These are phyloP conservation scores for Acrobasis suavella DNA, from an alignment of 2,888 invertebrate genomes.

Conservation along the genomic window DNA sequence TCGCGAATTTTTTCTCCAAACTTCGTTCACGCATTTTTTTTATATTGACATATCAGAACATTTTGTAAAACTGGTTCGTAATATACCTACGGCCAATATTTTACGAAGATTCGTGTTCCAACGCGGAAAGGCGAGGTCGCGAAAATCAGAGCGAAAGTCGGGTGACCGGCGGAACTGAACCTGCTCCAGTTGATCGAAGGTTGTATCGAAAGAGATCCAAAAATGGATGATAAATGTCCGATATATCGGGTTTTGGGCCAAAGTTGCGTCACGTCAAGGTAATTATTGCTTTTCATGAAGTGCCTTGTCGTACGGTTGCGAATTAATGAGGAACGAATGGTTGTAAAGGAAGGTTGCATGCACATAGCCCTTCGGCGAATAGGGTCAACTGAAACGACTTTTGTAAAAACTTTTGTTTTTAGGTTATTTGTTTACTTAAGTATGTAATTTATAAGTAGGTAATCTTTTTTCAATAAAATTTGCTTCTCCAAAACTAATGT, in stretches of 20 bases:
- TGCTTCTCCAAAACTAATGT: no score
- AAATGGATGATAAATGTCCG: constrained; percentile 64
- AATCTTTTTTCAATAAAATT: no score
- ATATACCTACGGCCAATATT: neutral
- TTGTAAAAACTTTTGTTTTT: neutral
- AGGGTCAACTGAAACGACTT: constrained; percentile 1
- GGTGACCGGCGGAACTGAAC: constrained; percentile 70
- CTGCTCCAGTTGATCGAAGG: constrained; percentile 58
- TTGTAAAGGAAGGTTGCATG: constrained; percentile 12
- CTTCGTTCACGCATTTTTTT: no score
- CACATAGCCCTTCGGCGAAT: neutral
- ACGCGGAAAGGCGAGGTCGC: constrained; percentile 30
- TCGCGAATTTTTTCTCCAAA: no score
- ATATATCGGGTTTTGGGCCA: constrained; percentile 29
- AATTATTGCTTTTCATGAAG: constrained; percentile 26
- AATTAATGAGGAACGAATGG: constrained; percentile 30
- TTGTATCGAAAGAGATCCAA: constrained; percentile 58
- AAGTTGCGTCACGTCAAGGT: constrained; percentile 39
- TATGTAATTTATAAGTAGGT: no score
- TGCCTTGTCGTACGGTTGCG: constrained; percentile 35
- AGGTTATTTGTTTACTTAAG: no score
- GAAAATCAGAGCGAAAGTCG: constrained; percentile 36
- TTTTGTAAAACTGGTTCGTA: no score
- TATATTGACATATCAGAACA: no score
- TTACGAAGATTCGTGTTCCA: constrained; percentile 17